Conservation (phyloP, 2,113 vertebrate species). For the Tachysurus fulvidraco region DNA sequence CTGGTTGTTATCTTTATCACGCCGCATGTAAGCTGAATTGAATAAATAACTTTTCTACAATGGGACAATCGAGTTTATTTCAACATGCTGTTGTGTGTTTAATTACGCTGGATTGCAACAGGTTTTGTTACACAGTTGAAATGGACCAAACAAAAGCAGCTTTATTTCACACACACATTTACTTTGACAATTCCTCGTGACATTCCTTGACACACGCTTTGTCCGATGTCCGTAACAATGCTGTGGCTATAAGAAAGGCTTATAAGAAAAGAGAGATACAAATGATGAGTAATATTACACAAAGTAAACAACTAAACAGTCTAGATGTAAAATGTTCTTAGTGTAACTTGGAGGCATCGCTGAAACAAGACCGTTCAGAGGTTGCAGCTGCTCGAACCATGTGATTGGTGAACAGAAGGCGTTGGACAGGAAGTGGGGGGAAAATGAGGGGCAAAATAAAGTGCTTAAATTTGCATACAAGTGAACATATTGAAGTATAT, state of each 20-base stretch:
- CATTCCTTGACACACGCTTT: too few relatives aligned
- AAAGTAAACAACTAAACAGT: not conserved
- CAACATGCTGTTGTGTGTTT: not conserved
- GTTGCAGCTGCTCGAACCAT: not conserved
- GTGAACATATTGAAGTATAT: not conserved
- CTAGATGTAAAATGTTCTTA: not conserved
- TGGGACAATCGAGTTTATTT: not conserved
- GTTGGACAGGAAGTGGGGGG: not conserved
- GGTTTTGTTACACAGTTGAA: not conserved
- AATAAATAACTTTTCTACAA: slow-evolving; percentile 9
- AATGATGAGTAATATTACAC: not conserved
- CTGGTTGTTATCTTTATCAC: not conserved
- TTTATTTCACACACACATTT: not conserved
- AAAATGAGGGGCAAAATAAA: not conserved
- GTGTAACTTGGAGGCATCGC: not conserved
- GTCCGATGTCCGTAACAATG: not conserved
- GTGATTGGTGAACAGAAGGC: not conserved
- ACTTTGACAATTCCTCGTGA: not conserved
- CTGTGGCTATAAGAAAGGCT: too few relatives aligned
- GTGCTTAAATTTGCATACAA: not conserved
- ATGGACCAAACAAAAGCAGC: not conserved
- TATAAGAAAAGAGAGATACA: not conserved
- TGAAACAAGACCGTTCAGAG: not conserved
- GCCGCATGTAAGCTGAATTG: not conserved
- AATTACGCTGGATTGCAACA: not conserved